These are phyloP conservation scores for Bathynomus jamesi DNA, from an alignment of 1,140 invertebrate genomes.

Conservation along the genomic window DNA sequence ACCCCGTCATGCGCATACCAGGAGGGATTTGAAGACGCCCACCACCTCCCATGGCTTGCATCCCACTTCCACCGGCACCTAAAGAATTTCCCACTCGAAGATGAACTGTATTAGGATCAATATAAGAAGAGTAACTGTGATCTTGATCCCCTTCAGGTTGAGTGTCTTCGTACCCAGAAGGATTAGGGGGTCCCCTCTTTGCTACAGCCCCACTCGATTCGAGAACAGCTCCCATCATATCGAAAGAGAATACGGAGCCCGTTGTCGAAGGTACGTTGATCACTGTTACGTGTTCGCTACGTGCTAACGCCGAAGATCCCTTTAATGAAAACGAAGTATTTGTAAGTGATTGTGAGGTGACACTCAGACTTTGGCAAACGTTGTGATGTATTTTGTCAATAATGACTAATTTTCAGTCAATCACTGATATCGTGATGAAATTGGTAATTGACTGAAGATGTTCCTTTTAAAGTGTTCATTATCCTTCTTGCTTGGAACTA, in stretches of 20 bases:
- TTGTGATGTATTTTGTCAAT: background rate
- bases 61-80: constrained; percentile 18
- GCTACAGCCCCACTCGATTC: constrained; percentile 31
- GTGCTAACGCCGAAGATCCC: background rate
- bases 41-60: no score
- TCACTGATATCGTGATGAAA: no score
- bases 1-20: background rate
- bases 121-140: background rate
- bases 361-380: no score
- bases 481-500: no score
- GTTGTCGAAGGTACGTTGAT: constrained; percentile 25
- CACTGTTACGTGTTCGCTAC: constrained; percentile 31
- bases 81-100: constrained; percentile 28
- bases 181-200: constrained; percentile 2
- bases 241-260: constrained; percentile 28
- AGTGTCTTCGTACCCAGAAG: background rate
- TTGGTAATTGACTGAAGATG: no score
- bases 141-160: constrained; percentile 8
- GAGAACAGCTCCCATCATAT: constrained; percentile 24
- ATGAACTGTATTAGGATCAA: constrained; percentile 17
- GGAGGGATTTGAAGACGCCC: constrained; percentile 15
- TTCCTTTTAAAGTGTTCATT: no score
- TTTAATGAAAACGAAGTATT: no score
- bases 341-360: no score
- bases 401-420: no score